Percentiles rank a stretch among this genome's conserved stretches.
Evolutionary conservation across 1,140 invertebrate species (phyloP).

Genomic region (Pemphigus obesinymphae): DNA sequence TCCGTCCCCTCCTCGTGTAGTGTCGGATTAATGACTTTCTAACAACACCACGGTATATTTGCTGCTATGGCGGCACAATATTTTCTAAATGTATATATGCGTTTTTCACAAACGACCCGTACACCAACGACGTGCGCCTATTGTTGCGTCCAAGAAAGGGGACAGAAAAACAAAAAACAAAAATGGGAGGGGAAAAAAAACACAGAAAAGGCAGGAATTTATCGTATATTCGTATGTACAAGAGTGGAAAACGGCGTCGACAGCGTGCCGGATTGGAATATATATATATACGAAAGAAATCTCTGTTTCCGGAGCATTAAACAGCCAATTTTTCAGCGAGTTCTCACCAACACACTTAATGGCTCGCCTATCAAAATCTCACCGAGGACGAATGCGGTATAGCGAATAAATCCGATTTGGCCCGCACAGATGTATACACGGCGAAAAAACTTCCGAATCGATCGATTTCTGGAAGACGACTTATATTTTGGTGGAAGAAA

Average conservation of each 20-base stretch:
- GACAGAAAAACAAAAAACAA: neutral
- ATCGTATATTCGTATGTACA: too few relatives aligned
- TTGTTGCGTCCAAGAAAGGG: neutral
- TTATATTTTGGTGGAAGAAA: neutral
- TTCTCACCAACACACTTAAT: neutral
- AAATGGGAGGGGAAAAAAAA: too few relatives aligned
- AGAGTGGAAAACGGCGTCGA: constrained; percentile 15
- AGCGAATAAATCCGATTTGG: neutral
- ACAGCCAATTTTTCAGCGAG: constrained; percentile 6
- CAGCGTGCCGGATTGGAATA: neutral
- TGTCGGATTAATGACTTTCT: constrained; percentile 27
- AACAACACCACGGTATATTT: neutral
- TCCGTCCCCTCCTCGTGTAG: neutral
- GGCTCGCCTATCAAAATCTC: constrained; percentile 25
- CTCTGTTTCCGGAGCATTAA: constrained; percentile 26
- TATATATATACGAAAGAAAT: neutral
- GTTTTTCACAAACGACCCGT: constrained; percentile 4
- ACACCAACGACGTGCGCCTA: neutral
- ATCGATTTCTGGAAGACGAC: neutral
- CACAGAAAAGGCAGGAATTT: neutral
- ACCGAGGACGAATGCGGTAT: too few relatives aligned
- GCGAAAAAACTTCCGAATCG: constrained; percentile 5
- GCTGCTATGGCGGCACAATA: neutral
- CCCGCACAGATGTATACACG: neutral
- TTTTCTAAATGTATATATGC: neutral